A percentile compares a stretch with the other conserved stretches of the same genome.
Evolutionary conservation across 92 coral and sea anemone genomes (phyloP).

Genomic region (Heteractis magnifica): DNA sequence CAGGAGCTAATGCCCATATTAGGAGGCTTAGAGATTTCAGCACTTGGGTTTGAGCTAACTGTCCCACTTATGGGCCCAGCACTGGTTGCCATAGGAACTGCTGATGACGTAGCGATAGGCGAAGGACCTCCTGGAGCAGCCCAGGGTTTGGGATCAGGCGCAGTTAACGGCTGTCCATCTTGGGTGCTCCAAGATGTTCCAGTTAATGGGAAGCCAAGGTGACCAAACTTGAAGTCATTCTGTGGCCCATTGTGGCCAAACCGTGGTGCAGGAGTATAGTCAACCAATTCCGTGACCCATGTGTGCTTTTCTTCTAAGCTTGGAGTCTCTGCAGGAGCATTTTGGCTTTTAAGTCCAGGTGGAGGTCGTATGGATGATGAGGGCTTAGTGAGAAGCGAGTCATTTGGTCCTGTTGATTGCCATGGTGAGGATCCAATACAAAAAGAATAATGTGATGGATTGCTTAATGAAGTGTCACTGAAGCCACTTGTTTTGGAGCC

Average conservation of each 20-base stretch:
- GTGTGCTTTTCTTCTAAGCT: slow-evolving; percentile 72
- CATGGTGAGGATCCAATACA: slow-evolving; percentile 57
- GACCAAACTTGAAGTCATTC: slow-evolving; percentile 58
- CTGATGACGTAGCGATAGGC: slow-evolving; percentile 47
- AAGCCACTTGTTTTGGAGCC: slow-evolving; percentile 14
- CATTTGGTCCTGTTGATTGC: slow-evolving; percentile 57
- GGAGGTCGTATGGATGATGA: slow-evolving; percentile 80
- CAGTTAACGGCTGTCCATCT: slow-evolving; percentile 58
- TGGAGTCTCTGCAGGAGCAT: slow-evolving; percentile 65
- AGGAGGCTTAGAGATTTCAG: slow-evolving; percentile 65
- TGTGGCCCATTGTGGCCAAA: slow-evolving; percentile 28
- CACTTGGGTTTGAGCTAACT: slow-evolving; percentile 12
- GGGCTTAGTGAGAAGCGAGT: slow-evolving; percentile 31
- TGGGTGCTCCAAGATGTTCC: slow-evolving; percentile 74
- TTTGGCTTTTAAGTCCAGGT: slow-evolving; percentile 80
- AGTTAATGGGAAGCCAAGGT: slow-evolving; percentile 63
- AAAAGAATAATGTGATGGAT: slow-evolving; percentile 26
- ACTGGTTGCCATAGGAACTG: slow-evolving; percentile 50
- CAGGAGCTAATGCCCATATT: slow-evolving; percentile 81
- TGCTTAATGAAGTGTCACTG: slow-evolving; percentile 23
- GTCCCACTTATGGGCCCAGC: slow-evolving; percentile 23
- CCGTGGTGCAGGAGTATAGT: slow-evolving; percentile 28
- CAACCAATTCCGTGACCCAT: slow-evolving; percentile 76
- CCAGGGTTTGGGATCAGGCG: slow-evolving; percentile 81
- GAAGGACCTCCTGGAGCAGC: slow-evolving; percentile 89